A percentile compares a stretch with the other conserved stretches of the same genome.
phyloP scores from a whole-genome alignment of 2,113 vertebrate genomes.

The Tapirus terrestris region DNA sequence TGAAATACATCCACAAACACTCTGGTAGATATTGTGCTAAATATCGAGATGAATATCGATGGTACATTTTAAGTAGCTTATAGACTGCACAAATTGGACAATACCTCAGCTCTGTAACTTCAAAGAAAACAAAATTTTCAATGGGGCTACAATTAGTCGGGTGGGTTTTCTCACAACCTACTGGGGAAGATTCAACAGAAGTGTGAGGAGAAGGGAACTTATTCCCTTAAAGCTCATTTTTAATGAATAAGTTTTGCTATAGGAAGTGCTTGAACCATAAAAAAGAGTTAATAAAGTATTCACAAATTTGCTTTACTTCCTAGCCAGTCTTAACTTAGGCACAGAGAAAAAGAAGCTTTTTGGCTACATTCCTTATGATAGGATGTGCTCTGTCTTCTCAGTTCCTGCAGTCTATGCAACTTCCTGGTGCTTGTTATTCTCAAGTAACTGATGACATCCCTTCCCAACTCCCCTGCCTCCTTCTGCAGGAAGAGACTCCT shows the following conservation, averaged over 20 bases:
- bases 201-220: neutral
- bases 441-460: neutral
- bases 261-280: neutral
- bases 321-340: neutral
- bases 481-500: neutral
- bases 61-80: neutral
- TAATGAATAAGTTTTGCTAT: neutral
- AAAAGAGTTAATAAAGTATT: conserved; percentile 28
- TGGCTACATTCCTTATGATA: neutral
- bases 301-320: neutral
- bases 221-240: conserved; percentile 16
- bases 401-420: neutral
- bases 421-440: neutral
- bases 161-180: neutral
- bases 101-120: neutral
- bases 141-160: neutral
- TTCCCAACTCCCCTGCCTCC: neutral
- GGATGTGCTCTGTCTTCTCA: neutral
- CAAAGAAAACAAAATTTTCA: neutral
- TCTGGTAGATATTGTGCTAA: neutral
- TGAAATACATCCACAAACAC: neutral
- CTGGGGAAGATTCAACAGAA: neutral
- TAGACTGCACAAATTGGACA: neutral
- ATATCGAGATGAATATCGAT: neutral
- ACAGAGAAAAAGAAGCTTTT: neutral